Evolutionary conservation across 2,888 invertebrate species (phyloP).

Genomic region (Pseudococcus viburni): DNA sequence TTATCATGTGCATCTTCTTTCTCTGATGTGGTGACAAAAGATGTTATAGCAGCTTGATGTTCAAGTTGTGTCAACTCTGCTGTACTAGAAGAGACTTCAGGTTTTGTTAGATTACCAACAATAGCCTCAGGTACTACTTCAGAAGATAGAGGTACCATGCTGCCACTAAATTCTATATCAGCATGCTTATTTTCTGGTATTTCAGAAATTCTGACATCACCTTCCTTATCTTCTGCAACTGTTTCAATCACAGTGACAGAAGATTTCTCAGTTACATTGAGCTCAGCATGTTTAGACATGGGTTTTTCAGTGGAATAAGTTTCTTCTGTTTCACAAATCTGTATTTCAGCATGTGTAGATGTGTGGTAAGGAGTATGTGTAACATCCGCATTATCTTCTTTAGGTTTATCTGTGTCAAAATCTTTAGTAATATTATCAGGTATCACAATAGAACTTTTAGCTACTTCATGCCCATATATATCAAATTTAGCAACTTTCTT

Average conservation of each 20-base stretch:
- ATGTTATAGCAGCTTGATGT: slow-evolving; percentile 73
- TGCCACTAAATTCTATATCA: background rate
- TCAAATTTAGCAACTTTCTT: slow-evolving; percentile 52
- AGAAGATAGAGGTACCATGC: slow-evolving; percentile 42
- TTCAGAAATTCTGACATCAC: background rate
- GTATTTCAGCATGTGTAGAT: background rate
- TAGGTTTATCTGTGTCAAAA: background rate
- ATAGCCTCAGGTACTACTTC: slow-evolving; percentile 69
- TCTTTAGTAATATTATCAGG: slow-evolving; percentile 46
- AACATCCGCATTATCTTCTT: slow-evolving; percentile 22
- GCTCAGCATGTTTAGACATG: slow-evolving; percentile 24
- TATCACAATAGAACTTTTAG: slow-evolving; percentile 57
- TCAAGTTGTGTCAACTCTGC: slow-evolving; percentile 73
- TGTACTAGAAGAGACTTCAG: slow-evolving; percentile 77
- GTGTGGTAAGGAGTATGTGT: slow-evolving; percentile 38
- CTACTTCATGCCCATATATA: slow-evolving; percentile 51
- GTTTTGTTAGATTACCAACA: slow-evolving; percentile 76
- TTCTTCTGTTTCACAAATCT: slow-evolving; percentile 41
- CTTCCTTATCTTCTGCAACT: slow-evolving; percentile 48
- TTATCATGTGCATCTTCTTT: slow-evolving; percentile 55
- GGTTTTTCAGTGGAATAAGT: slow-evolving; percentile 17
- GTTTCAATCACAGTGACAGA: slow-evolving; percentile 37
- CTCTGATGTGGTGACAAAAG: slow-evolving; percentile 69
- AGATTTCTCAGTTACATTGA: slow-evolving; percentile 45
- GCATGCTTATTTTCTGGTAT: slow-evolving; percentile 56